Percentiles rank a stretch among this genome's conserved stretches.
Evolutionary conservation across 2,113 vertebrate species (phyloP).

Genomic region (Dasypus novemcinctus): DNA sequence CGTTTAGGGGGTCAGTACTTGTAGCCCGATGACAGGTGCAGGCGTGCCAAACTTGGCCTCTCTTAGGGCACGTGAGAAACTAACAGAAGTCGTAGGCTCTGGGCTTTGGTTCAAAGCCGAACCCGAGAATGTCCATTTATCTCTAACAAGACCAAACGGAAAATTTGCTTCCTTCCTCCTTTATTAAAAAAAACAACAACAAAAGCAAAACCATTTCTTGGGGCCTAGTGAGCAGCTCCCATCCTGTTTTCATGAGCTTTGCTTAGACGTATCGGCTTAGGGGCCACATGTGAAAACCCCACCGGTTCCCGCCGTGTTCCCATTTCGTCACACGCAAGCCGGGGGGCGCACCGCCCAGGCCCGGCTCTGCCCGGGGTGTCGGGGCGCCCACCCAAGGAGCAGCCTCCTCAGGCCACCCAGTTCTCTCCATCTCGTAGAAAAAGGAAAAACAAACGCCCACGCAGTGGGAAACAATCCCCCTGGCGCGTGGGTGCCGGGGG

Average conservation of each 20-base stretch:
- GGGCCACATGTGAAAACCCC: neutral
- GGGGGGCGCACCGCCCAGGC: too few relatives aligned
- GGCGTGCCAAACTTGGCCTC: neutral
- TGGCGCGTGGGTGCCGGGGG: conserved; percentile 82
- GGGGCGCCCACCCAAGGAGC: neutral
- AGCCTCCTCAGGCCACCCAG: neutral
- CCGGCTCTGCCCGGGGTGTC: neutral
- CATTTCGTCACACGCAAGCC: too few relatives aligned
- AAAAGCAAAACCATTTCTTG: neutral
- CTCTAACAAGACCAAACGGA: neutral
- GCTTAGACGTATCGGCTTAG: neutral
- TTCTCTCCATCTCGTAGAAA: conserved; percentile 74
- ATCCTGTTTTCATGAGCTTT: neutral
- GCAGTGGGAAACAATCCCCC: conserved; percentile 84
- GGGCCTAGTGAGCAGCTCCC: neutral
- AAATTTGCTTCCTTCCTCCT: neutral
- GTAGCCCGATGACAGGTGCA: neutral
- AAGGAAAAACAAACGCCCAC: conserved; percentile 83
- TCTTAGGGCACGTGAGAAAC: neutral
- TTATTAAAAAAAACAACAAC: neutral
- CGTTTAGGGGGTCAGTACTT: neutral
- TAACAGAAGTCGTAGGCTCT: neutral
- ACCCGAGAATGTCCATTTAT: neutral
- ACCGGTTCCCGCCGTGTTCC: rapidly evolving
- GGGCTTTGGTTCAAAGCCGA: neutral